phyloP scores from a whole-genome alignment of 2,113 vertebrate species.

The Larimichthys polyactis region DNA sequence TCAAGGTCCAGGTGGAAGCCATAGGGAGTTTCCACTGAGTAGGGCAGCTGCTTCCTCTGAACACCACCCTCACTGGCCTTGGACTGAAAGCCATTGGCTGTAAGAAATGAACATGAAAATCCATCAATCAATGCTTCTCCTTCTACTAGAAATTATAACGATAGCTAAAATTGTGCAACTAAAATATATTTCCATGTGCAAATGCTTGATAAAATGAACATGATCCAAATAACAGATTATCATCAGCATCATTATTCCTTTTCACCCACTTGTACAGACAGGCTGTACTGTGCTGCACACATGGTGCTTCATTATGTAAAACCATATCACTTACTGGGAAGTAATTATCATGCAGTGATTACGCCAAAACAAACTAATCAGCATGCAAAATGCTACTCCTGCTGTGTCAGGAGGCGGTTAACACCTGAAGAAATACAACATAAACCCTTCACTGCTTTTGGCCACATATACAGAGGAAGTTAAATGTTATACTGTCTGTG shows the following conservation, averaged over 20 bases:
- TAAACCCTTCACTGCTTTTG: constrained; percentile 17
- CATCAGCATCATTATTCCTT: constrained; percentile 50
- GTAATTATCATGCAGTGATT: constrained; percentile 74
- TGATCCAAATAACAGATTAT: constrained; percentile 40
- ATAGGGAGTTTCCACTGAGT: constrained; percentile 97
- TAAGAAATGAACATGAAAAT: constrained; percentile 65
- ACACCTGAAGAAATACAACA: constrained; percentile 45
- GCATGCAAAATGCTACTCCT: constrained; percentile 59
- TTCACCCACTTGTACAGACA: constrained; percentile 39
- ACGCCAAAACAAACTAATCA: constrained; percentile 70
- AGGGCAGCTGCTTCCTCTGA: constrained; percentile 90
- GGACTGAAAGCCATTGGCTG: constrained; percentile 86
- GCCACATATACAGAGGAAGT: background rate
- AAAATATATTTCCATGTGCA: constrained; percentile 6
- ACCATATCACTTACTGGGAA: constrained; percentile 66
- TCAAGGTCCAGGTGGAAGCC: constrained; percentile 98
- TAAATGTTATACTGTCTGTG: constrained; percentile 24
- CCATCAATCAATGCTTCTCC: constrained; percentile 9
- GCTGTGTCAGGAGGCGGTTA: constrained; percentile 42
- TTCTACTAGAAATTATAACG: background rate
- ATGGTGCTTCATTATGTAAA: constrained; percentile 70
- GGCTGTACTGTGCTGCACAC: constrained; percentile 36
- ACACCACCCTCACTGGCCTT: constrained; percentile 84
- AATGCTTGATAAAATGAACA: constrained; percentile 33
- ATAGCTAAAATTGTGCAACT: background rate